Evolutionary conservation across 2,797 vertebrate species (phyloP).

Genomic region (Bradypodion ventrale): DNA sequence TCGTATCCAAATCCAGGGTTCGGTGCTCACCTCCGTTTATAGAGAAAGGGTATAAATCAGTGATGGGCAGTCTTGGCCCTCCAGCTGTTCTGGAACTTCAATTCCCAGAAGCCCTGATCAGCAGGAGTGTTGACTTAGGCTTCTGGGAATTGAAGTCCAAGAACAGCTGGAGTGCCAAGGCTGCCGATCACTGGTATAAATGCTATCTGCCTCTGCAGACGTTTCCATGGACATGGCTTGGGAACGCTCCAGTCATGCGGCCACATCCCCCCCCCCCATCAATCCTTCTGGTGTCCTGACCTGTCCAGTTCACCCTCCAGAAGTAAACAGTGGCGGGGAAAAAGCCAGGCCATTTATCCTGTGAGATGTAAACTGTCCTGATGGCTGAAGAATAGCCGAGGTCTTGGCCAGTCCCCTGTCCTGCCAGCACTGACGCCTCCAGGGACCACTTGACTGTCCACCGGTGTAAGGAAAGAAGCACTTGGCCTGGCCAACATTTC

Average conservation of each 20-base stretch:
- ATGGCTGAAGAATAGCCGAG: slow-evolving; percentile 20
- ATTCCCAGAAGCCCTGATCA: no score
- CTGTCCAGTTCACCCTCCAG: slow-evolving; percentile 1
- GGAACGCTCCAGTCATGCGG: neutral
- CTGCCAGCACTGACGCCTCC: neutral
- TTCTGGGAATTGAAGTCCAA: no score
- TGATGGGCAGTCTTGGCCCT: no score
- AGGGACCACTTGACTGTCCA: neutral
- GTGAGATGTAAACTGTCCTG: slow-evolving; percentile 26
- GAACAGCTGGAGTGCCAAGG: no score
- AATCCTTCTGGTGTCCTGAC: slow-evolving; percentile 2
- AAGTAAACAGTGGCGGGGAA: slow-evolving; percentile 36
- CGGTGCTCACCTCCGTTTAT: no score
- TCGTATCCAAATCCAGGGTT: no score
- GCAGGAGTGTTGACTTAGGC: no score
- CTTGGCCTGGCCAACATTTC: slow-evolving; percentile 1
- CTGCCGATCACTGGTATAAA: no score
- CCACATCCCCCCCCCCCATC: slow-evolving; percentile 4
- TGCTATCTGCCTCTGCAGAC: no score
- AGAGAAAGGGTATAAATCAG: no score
- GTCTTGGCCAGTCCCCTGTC: neutral
- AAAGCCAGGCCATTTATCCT: slow-evolving; percentile 25
- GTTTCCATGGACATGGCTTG: no score
- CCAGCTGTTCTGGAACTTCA: no score
- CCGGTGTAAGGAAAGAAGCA: neutral